phyloP scores from a whole-genome alignment of 1,140 invertebrate species.

The Drosophila mayri region DNA sequence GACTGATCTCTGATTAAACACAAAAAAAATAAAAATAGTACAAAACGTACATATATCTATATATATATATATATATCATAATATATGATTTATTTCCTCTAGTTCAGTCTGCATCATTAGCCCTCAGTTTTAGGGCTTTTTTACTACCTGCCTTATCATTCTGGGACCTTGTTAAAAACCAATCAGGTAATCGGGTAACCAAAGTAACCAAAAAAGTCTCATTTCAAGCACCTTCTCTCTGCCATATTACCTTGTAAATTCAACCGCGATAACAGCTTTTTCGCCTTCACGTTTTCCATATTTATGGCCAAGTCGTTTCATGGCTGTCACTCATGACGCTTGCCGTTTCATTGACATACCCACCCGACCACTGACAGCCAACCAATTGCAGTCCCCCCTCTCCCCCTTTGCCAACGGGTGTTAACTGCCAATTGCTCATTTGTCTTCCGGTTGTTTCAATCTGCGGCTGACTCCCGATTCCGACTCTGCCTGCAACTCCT shows the following conservation, averaged over 20 bases:
- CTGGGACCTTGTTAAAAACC: neutral
- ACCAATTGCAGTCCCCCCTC: slow-evolving; percentile 25
- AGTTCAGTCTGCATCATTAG: neutral
- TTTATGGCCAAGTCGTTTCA: slow-evolving; percentile 12
- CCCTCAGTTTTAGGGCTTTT: neutral
- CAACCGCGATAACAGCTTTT: slow-evolving; percentile 2
- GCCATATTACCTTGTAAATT: neutral
- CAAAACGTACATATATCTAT: neutral
- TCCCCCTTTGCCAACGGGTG: neutral
- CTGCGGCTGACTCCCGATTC: neutral
- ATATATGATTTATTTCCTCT: neutral
- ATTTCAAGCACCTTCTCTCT: neutral
- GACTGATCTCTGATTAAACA: slow-evolving; percentile 26
- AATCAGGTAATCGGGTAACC: neutral
- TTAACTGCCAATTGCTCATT: slow-evolving; percentile 67
- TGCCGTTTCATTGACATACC: slow-evolving; percentile 1
- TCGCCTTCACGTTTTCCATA: slow-evolving; percentile 2
- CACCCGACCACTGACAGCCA: slow-evolving; percentile 11
- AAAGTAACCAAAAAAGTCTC: neutral
- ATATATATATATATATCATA: too few relatives aligned
- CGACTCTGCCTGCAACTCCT: neutral
- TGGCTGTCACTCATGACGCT: slow-evolving; percentile 5
- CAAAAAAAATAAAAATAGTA: neutral
- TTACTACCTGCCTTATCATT: neutral
- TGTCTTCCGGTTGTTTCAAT: slow-evolving; percentile 58